Base-by-base conservation (phyloP, 2,888 invertebrate species). In the Eledone cirrhosa region DNA sequence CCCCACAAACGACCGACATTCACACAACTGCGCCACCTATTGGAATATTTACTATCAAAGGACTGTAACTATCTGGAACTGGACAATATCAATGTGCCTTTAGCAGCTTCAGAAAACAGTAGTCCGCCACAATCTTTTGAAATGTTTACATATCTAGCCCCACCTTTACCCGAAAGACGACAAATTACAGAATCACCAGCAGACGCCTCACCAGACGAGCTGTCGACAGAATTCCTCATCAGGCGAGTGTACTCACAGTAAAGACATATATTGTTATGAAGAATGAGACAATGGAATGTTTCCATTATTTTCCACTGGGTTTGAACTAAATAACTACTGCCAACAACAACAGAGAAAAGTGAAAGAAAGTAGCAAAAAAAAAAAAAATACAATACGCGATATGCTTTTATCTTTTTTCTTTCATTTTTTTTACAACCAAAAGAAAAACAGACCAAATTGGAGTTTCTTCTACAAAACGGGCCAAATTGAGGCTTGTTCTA, bases 1-100 rank as follows among this genome's bases (percentile, higher is more conserved):
- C 87, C 89, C 0, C 79, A 77, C 19, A 88, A 89, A 75, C 82
- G 90, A 33, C 89, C 89, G 1, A 82, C 85, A 47, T 90, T 90
- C 82, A 86, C 86, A 5, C 85, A 87, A 59, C 84, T 90, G 14
- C 83, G 89, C 29, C 80, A 84, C n/a, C 85, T 85, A 75, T 82
- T 90, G 78, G 90, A 90, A 82, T 83, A 86, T 24, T 84, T 90
- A 67, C 84, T 89, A 80, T 80, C 85, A 48, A 82, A 84, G 77
- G 87, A 89, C 82, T 80, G 86, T 31, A 85, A 90, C 82, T 90
- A 89, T 80, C 84, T 90, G 48, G 87, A 88, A 41, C 84, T 90
- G n/a, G 88, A 89, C 79, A 88, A 88, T 82, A 87, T 88, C 75
- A 87, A 89, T 80, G 87, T 87, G 29, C 88, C 88, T 8, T 82